These are phyloP conservation scores for Petrocephalus sullivani DNA, from an alignment of 2,797 vertebrate species.

Conservation along the genomic window DNA sequence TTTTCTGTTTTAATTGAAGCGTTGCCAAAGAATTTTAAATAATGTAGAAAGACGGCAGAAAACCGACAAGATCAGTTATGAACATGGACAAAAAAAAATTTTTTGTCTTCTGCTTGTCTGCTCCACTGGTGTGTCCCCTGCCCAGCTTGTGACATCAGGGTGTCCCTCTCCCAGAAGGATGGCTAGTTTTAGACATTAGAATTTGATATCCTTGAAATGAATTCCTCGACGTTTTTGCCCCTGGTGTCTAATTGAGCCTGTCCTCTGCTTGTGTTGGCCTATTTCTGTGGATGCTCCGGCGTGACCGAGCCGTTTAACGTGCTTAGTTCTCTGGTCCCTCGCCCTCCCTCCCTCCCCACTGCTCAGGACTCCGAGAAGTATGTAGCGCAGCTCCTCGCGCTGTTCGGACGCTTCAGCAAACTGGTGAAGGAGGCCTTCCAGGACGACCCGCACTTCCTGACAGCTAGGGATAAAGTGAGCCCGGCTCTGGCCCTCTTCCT, in stretches of 20 bases:
- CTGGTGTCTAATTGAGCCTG: background rate
- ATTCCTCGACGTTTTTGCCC: background rate
- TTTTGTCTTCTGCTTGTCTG: background rate
- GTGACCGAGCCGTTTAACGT: background rate
- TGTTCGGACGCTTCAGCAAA: constrained; percentile 98
- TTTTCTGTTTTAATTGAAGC: background rate
- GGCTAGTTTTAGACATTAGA: background rate
- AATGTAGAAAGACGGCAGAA: background rate
- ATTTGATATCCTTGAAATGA: background rate
- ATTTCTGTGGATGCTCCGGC: background rate
- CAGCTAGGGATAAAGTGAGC: constrained; percentile 91
- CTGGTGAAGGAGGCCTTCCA: constrained; percentile 98
- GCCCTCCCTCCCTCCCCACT: constrained; percentile 4
- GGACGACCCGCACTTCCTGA: constrained; percentile 95
- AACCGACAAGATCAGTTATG: background rate
- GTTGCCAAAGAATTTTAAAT: background rate
- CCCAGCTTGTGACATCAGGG: background rate
- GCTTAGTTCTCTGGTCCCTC: background rate
- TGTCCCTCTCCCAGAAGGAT: background rate
- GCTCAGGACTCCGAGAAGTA: constrained; percentile 96
- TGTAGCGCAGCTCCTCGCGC: constrained; percentile 92
- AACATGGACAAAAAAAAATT: background rate
- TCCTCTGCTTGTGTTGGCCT: background rate
- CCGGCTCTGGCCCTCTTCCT: background rate
- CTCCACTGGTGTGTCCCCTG: background rate